Conservation (phyloP, 2,113 vertebrate genomes). For the Nerophis ophidion region DNA sequence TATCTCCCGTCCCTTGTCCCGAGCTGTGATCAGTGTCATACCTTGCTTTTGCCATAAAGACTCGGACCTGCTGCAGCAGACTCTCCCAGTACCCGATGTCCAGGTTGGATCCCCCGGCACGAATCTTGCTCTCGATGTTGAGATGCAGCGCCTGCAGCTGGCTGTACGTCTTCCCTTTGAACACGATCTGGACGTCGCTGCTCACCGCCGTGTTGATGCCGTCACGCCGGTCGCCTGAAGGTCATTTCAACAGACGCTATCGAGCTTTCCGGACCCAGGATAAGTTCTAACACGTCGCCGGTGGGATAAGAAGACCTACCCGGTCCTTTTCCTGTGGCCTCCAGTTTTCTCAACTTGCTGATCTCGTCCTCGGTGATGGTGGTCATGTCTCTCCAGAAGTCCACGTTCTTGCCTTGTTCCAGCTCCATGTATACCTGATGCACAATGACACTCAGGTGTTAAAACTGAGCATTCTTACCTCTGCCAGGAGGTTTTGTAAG, state of each 20-base stretch:
- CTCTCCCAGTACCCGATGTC: conserved; percentile 99
- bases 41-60: conserved; percentile 95
- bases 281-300: too few species aligned
- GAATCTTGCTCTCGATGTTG: conserved; percentile 91
- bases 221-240: conserved; percentile 87
- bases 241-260: neutral
- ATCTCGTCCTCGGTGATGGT: conserved; percentile 97
- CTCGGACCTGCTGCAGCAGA: conserved; percentile 89
- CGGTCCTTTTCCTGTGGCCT: conserved; percentile 90
- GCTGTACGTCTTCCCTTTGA: conserved; percentile 96
- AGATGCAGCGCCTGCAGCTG: conserved; percentile 91
- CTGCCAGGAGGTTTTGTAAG: too few species aligned
- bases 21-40: conserved; percentile 33
- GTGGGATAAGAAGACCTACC: conserved; percentile 61
- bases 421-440: conserved; percentile 95
- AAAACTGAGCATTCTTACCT: too few species aligned
- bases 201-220: conserved; percentile 94
- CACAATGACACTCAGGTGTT: neutral
- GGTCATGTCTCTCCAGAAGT: conserved; percentile 98
- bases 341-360: conserved; percentile 89
- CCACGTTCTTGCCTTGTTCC: conserved; percentile 94
- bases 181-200: conserved; percentile 88
- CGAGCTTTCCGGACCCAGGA: neutral
- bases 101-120: conserved; percentile 86
- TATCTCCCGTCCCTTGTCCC: too few species aligned